These are phyloP conservation scores for Craterocephalus amniculus DNA, from an alignment of 2,797 vertebrate species.

Conservation along the genomic window DNA sequence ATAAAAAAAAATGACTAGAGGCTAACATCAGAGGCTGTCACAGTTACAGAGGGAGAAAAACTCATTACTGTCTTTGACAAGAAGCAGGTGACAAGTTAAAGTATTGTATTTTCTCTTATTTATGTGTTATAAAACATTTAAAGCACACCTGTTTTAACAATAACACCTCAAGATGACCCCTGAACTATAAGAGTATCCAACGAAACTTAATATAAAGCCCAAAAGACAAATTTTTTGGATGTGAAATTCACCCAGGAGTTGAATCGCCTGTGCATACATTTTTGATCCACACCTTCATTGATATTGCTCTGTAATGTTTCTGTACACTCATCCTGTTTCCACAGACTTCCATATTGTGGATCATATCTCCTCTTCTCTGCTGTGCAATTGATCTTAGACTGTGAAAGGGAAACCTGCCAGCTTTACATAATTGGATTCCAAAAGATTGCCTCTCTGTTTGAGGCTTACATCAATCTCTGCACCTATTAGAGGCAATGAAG, in stretches of 20 bases:
- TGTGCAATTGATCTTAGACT: conserved; percentile 64
- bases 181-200: conserved; percentile 2
- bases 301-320: conserved; percentile 7
- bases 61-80: conserved; percentile 31
- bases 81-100: conserved; percentile 17
- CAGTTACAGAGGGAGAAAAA: conserved; percentile 2
- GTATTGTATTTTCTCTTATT: neutral
- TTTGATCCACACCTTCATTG: neutral
- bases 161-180: neutral
- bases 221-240: neutral
- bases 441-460: conserved; percentile 74
- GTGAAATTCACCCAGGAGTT: no score
- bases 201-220: neutral
- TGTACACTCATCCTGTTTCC: conserved; percentile 20
- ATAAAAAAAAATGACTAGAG: conserved; percentile 39
- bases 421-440: conserved; percentile 79
- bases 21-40: conserved; percentile 29
- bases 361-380: conserved; percentile 60
- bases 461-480: conserved; percentile 66
- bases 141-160: neutral
- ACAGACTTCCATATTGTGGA: conserved; percentile 39
- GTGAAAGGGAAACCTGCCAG: conserved; percentile 69
- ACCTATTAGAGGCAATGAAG: conserved; percentile 73
- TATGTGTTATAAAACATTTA: neutral
- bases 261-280: neutral